Evolutionary conservation across 2,113 vertebrate genomes (phyloP), one percentile per base, ranked within the genome.

Genomic region (Notiomystis cincta): DNA sequence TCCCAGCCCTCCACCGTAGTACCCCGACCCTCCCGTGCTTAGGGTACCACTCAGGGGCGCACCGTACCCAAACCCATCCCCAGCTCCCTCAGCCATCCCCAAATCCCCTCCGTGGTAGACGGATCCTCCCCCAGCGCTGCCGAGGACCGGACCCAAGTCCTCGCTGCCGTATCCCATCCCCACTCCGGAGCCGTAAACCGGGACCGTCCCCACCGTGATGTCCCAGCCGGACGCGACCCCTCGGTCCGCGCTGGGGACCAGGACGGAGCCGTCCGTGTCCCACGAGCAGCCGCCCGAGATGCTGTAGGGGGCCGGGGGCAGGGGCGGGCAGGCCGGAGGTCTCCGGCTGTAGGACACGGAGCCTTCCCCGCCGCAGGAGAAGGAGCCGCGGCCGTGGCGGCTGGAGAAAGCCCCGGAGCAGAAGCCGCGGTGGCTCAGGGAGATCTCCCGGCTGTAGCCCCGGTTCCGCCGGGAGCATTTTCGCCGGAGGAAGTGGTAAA

Each of bases 21-120:
- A 54, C 25, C 51, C 62, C 0, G 51, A 5, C 2, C 33, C 31
- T 1, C 10, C 47, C 0, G 9, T 0, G 4, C 11, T 15, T 0
- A 23, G 3, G 48, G 15, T 1, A 9, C 23, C 57, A 0, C 66
- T 37, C 0, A n/a, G 60, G 13, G 89, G 24, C 1, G 13, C 11
- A 2, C 15, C 0, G 1, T 72, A 85, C 0, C 79, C 53, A 0
- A 75, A 92, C 0, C 54, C 47, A 2, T 6, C 61, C 3, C 31
- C 62, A 6, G 25, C 38, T 60, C 64, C 50, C 0, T 0, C 47
- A 2, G 33, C 0, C 6, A 23, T 9, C 6, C 58, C 70, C 6
- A 17, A 7, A 13, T 1, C 75, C 47, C 47, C 82, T 5, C 42
- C 1, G 6, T n/a, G 57, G 21, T 5, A 30, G 4, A 3, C 0